Percentiles rank a stretch among this genome's conserved stretches.
Conservation (phyloP, 2,888 invertebrate genomes). For the Eledona agricola region DNA sequence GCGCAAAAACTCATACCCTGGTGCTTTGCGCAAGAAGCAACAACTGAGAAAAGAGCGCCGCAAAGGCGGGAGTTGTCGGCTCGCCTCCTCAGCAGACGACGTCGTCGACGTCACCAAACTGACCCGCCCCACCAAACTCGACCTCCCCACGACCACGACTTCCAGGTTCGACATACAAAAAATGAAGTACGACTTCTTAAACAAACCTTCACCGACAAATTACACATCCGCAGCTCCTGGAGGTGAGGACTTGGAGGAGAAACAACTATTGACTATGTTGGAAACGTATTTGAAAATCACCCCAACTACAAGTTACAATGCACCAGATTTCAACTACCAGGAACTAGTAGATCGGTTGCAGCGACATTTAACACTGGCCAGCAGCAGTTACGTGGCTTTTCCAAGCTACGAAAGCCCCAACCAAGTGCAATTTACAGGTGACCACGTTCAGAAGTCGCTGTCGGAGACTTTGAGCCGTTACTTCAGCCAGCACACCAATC, state of each 20-base stretch:
- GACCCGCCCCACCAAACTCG: slow-evolving; percentile 61
- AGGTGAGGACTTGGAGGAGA: slow-evolving; percentile 65
- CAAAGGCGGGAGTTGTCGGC: slow-evolving; percentile 73
- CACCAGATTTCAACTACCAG: slow-evolving; percentile 66
- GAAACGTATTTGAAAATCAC: slow-evolving; percentile 71
- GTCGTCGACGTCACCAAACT: slow-evolving; percentile 66
- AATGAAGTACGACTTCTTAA: slow-evolving; percentile 73
- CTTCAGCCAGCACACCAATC: slow-evolving; percentile 71
- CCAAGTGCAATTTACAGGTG: slow-evolving; percentile 61
- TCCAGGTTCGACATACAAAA: slow-evolving; percentile 72
- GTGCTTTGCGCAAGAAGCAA: slow-evolving; percentile 71
- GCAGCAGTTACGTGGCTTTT: slow-evolving; percentile 35
- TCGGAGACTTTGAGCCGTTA: slow-evolving; percentile 74
- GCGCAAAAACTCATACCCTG: slow-evolving; percentile 85
- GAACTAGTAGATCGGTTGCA: slow-evolving; percentile 72
- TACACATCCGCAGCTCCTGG: slow-evolving; percentile 33
- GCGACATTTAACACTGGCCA: slow-evolving; percentile 63
- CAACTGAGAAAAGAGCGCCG: slow-evolving; percentile 66
- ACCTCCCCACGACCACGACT: slow-evolving; percentile 46
- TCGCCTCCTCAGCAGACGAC: slow-evolving; percentile 73
- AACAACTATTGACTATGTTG: slow-evolving; percentile 70
- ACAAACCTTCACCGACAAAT: slow-evolving; percentile 59
- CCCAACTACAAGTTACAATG: slow-evolving; percentile 32
- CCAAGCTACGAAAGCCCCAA: slow-evolving; percentile 19
- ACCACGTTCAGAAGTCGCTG: slow-evolving; percentile 68